A percentile compares a stretch with the other conserved stretches of the same genome.
phyloP scores from a whole-genome alignment of 2,888 invertebrate species.

The Onthophagus sagittarius region DNA sequence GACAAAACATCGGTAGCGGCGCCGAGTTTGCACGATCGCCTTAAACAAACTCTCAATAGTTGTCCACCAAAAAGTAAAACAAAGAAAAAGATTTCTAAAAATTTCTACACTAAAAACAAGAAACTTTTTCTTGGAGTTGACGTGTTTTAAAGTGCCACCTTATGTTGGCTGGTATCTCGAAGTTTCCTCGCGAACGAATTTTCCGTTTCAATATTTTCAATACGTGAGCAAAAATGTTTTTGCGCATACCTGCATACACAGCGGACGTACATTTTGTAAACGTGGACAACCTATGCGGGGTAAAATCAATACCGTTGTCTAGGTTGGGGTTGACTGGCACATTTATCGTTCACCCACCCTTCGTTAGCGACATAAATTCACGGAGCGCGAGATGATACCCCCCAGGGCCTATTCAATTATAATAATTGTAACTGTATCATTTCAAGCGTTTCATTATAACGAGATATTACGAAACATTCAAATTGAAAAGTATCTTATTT shows the following conservation, averaged over 20 bases:
- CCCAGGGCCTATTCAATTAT: not conserved
- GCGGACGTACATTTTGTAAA: not conserved
- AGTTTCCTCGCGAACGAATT: not conserved
- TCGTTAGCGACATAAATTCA: not conserved
- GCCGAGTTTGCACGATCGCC: not conserved
- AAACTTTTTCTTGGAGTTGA: not conserved
- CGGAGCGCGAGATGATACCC: not conserved
- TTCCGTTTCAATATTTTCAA: not conserved
- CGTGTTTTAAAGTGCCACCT: not conserved
- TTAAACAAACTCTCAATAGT: not conserved
- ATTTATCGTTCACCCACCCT: constrained; percentile 27
- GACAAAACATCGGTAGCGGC: not conserved
- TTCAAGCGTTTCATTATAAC: not conserved
- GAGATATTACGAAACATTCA: not conserved
- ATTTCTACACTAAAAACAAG: not conserved
- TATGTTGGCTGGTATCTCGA: not conserved
- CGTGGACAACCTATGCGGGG: constrained; percentile 29
- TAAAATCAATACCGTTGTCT: constrained; percentile 36
- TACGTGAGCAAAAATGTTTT: not conserved
- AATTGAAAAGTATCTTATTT: no score
- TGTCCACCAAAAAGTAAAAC: no score
- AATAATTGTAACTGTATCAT: not conserved
- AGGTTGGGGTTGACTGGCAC: constrained; percentile 31
- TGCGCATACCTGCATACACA: not conserved
- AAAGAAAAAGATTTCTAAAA: no score